phyloP scores from a whole-genome alignment of 2,888 invertebrate species.

The Hybos culiciformis region DNA sequence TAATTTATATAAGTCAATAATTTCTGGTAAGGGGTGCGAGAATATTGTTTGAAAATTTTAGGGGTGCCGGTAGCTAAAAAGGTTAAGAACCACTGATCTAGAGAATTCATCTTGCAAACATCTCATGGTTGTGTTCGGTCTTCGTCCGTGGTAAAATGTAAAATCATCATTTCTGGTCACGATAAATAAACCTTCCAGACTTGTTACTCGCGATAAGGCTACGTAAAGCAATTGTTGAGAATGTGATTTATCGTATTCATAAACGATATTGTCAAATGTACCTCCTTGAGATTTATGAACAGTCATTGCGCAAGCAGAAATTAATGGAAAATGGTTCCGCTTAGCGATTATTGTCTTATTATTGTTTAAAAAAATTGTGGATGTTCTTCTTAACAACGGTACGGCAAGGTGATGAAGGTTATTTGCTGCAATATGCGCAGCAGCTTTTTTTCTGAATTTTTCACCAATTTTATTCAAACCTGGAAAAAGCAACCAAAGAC shows the following conservation, averaged over 20 bases:
- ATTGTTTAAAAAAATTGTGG: slow-evolving; percentile 6
- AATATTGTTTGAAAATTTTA: too few relatives aligned
- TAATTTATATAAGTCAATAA: too few relatives aligned
- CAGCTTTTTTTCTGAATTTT: slow-evolving; percentile 11
- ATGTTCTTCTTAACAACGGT: slow-evolving; percentile 12
- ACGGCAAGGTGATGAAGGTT: slow-evolving; percentile 9
- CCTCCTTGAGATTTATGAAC: slow-evolving; percentile 21
- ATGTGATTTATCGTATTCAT: slow-evolving; percentile 16
- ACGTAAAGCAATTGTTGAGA: slow-evolving; percentile 17
- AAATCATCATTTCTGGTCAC: slow-evolving; percentile 8
- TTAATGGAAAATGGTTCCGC: slow-evolving; percentile 18
- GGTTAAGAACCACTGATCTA: too few relatives aligned
- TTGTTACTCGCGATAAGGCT: slow-evolving; percentile 18
- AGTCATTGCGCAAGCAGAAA: slow-evolving; percentile 17
- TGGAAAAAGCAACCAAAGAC: slow-evolving; percentile 11
- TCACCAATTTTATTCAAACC: slow-evolving; percentile 9
- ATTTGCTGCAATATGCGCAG: slow-evolving; percentile 8
- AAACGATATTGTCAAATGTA: slow-evolving; percentile 17
- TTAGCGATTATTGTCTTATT: slow-evolving; percentile 15
- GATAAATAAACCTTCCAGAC: slow-evolving; percentile 14
- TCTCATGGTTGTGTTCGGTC: slow-evolving; percentile 3
- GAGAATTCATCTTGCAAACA: slow-evolving; percentile 1
- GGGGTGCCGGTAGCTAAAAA: too few relatives aligned
- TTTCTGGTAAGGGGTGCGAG: too few relatives aligned
- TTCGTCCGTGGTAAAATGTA: slow-evolving; percentile 11